Percentiles rank a stretch among this genome's conserved stretches.
Evolutionary conservation across 2,888 invertebrate genomes (phyloP).

Genomic region (Meteorus cinctellus): DNA sequence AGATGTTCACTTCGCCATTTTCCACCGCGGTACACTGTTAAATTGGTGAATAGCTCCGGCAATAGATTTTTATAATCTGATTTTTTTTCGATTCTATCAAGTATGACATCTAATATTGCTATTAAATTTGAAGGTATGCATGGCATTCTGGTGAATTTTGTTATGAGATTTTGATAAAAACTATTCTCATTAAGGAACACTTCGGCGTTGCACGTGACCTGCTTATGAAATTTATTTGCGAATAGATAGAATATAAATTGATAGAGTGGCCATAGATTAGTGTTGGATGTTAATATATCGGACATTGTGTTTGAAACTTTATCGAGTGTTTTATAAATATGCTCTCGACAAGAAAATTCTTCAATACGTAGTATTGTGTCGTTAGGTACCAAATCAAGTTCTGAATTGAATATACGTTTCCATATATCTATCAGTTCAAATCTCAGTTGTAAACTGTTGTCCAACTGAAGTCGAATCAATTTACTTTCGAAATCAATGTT

Average conservation of each 20-base stretch:
- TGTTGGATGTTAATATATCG: conserved; percentile 63
- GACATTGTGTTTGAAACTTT: conserved; percentile 25
- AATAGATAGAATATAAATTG: conserved; percentile 75
- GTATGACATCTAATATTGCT: conserved; percentile 56
- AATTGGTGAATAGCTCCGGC: conserved; percentile 55
- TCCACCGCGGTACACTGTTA: conserved; percentile 20
- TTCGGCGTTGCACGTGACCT: conserved; percentile 10
- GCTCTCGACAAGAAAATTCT: conserved; percentile 49
- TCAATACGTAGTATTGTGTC: conserved; percentile 48
- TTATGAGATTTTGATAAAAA: conserved; percentile 37
- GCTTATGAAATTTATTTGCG: conserved; percentile 55
- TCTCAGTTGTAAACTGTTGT: conserved; percentile 50
- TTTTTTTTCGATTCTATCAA: conserved; percentile 9
- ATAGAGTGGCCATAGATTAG: conserved; percentile 77
- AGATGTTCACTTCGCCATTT: background rate
- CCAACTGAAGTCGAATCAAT: conserved; percentile 53
- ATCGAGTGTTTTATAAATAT: conserved; percentile 42
- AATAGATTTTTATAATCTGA: conserved; percentile 52
- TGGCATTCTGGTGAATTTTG: conserved; percentile 57
- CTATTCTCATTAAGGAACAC: background rate
- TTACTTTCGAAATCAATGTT: conserved; percentile 50
- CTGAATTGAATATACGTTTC: conserved; percentile 52
- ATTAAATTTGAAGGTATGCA: conserved; percentile 62
- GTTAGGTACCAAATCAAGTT: conserved; percentile 30
- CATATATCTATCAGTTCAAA: conserved; percentile 56